Conservation (phyloP, 2,888 invertebrate genomes). For the Phytoseiulus persimilis region DNA sequence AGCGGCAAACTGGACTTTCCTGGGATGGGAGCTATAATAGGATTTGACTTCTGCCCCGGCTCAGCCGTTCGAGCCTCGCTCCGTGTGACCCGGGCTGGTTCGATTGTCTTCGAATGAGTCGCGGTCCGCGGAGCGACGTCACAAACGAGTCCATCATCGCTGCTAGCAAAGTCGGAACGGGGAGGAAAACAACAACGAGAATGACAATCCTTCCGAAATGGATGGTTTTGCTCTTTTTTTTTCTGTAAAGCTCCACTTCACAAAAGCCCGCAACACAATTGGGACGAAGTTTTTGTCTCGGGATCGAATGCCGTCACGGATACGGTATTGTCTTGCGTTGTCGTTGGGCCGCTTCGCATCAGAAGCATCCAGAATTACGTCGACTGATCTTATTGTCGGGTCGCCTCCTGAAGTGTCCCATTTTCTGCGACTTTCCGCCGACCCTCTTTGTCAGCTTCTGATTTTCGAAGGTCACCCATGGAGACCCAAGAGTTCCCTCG, state of each 20-base stretch:
- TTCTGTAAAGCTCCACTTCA: background rate
- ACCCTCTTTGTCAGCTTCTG: background rate
- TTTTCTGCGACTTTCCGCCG: background rate
- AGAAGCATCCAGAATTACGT: background rate
- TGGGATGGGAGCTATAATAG: too few relatives aligned
- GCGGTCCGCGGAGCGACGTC: background rate
- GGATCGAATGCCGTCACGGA: background rate
- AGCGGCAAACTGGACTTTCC: too few relatives aligned
- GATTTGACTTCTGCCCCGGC: background rate
- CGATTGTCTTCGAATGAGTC: background rate
- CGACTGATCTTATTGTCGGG: background rate
- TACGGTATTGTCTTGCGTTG: background rate
- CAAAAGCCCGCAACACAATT: background rate
- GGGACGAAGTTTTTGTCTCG: background rate
- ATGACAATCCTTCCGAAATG: background rate
- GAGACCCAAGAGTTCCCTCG: too few relatives aligned
- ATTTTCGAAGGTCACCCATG: too few relatives aligned
- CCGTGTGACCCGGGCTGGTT: background rate
- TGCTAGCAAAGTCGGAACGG: background rate
- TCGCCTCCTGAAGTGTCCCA: background rate
- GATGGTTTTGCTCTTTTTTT: background rate
- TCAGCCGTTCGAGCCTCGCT: background rate
- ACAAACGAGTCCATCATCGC: background rate
- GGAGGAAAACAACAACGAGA: background rate
- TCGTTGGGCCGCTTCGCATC: background rate